phyloP scores from a whole-genome alignment of 2,113 vertebrate species.

The Perca schrenkii region DNA sequence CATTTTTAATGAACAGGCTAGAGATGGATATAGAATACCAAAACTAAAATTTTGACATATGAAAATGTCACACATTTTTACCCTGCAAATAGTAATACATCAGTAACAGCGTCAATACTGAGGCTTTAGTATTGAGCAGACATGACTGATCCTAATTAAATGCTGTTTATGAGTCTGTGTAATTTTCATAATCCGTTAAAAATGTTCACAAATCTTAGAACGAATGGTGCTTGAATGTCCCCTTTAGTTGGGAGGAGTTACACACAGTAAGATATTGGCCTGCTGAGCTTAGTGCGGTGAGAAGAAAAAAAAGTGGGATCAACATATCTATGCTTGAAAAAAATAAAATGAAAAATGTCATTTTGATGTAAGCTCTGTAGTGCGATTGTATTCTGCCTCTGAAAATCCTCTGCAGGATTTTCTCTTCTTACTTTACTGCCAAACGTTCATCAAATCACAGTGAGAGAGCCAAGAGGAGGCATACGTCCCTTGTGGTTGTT shows the following conservation, averaged over 20 bases:
- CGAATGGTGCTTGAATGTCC: neutral
- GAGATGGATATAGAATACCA: neutral
- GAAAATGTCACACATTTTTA: neutral
- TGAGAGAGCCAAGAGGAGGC: slow-evolving; percentile 9
- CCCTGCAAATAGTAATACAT: neutral
- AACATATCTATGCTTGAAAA: neutral
- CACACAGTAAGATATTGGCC: neutral
- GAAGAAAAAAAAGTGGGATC: neutral
- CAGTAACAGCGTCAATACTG: neutral
- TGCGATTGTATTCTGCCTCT: neutral
- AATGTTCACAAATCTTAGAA: neutral
- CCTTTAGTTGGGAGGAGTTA: neutral
- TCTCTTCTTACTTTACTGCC: slow-evolving; percentile 31
- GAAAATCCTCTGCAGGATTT: slow-evolving; percentile 31
- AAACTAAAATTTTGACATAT: neutral
- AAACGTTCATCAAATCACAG: slow-evolving; percentile 28
- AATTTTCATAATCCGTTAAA: neutral
- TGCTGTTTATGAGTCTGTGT: neutral
- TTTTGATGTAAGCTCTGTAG: neutral
- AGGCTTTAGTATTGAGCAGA: neutral
- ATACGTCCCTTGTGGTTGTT: slow-evolving; percentile 43
- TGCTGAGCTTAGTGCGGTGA: neutral
- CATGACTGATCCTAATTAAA: neutral
- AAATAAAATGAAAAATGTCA: neutral
- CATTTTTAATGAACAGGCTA: neutral